phyloP scores from a whole-genome alignment of 2,113 vertebrate genomes.

The Cryptomyrus ogoouensis region DNA sequence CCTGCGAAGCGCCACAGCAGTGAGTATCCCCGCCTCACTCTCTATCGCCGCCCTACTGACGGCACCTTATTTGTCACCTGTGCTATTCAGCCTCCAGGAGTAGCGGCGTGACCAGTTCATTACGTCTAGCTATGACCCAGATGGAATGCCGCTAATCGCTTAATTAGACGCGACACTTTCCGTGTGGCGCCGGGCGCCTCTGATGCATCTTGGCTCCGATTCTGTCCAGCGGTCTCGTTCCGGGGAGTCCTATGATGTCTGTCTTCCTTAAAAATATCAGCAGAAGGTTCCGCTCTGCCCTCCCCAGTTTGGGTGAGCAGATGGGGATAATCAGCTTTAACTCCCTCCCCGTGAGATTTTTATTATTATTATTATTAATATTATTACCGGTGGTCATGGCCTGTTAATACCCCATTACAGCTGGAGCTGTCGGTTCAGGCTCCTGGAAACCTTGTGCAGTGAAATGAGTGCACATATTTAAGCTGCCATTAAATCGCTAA shows the following conservation, averaged over 20 bases:
- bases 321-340: slow-evolving; percentile 7
- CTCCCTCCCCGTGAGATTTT: not conserved
- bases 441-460: not conserved
- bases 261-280: not conserved
- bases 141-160: not conserved
- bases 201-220: not conserved
- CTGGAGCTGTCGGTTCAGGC: not conserved
- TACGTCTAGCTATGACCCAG: not conserved
- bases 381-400: not conserved
- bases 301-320: not conserved
- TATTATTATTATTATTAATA: not conserved
- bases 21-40: slow-evolving; percentile 33
- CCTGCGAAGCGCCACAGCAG: slow-evolving; percentile 34
- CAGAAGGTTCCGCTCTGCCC: not conserved
- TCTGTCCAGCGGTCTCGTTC: not conserved
- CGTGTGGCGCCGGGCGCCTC: not conserved
- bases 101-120: not conserved
- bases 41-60: not conserved
- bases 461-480: not conserved
- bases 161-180: not conserved
- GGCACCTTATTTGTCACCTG: not conserved
- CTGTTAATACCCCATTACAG: slow-evolving; percentile 1
- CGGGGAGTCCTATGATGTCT: not conserved
- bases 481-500: not conserved
- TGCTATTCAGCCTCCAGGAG: not conserved